phyloP scores from a whole-genome alignment of 2,113 vertebrate species.

The Sander vitreus region DNA sequence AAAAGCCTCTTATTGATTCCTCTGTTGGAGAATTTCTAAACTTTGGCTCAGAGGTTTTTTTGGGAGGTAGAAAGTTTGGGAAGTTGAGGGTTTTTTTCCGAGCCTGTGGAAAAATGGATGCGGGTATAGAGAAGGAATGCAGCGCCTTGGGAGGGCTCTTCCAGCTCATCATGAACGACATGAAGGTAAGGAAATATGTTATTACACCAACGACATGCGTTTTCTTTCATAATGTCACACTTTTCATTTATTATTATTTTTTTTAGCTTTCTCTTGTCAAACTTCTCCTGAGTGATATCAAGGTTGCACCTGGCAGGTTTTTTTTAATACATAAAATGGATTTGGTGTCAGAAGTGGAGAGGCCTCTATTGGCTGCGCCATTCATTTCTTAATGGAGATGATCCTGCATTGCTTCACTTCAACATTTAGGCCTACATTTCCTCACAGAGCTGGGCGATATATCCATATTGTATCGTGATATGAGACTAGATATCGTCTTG shows the following conservation, averaged over 20 bases:
- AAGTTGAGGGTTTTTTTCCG: conserved; percentile 64
- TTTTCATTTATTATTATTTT: background rate
- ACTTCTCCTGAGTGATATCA: too few relatives aligned
- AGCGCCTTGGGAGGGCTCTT: conserved; percentile 89
- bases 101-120: conserved; percentile 86
- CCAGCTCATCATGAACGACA: conserved; percentile 90
- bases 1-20: conserved; percentile 13
- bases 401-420: background rate
- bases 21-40: conserved; percentile 32
- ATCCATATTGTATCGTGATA: too few relatives aligned
- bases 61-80: conserved; percentile 38
- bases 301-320: background rate
- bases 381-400: conserved; percentile 5
- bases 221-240: too few relatives aligned
- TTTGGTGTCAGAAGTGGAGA: too few relatives aligned
- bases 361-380: background rate
- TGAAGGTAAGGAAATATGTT: conserved; percentile 82
- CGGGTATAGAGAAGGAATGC: conserved; percentile 89
- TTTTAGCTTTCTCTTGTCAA: too few relatives aligned
- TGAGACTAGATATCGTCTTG: too few relatives aligned
- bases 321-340: background rate
- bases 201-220: background rate
- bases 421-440: background rate
- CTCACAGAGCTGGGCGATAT: background rate
- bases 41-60: conserved; percentile 35